Percentiles rank a stretch among this genome's conserved stretches.
phyloP scores from a whole-genome alignment of 2,888 invertebrate species.

The Aleiodes testaceus region DNA sequence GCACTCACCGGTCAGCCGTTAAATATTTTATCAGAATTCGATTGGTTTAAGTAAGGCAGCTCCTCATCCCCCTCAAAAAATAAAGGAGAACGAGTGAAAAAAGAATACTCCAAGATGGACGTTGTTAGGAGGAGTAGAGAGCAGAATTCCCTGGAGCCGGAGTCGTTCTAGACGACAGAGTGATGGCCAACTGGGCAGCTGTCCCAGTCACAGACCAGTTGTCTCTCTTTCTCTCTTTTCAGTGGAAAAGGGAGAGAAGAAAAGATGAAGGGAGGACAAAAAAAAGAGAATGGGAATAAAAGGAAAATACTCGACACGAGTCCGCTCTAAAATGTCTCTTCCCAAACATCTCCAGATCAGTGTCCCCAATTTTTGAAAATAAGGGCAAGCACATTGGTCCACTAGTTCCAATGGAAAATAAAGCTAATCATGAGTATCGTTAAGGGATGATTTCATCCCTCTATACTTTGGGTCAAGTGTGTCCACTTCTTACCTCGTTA shows the following conservation, averaged over 20 bases:
- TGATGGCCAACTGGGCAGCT: constrained; percentile 66
- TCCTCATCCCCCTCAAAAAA: constrained; percentile 37
- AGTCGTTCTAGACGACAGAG: constrained; percentile 46
- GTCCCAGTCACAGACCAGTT: constrained; percentile 61
- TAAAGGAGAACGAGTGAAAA: constrained; percentile 43
- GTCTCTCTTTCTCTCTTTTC: constrained; percentile 42
- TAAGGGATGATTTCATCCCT: constrained; percentile 51
- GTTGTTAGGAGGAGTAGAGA: constrained; percentile 42
- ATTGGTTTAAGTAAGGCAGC: constrained; percentile 64
- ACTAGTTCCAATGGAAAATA: constrained; percentile 58
- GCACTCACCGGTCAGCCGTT: constrained; percentile 58
- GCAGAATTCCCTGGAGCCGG: constrained; percentile 64
- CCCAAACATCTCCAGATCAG: background rate
- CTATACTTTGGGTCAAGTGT: constrained; percentile 39
- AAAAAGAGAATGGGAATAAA: constrained; percentile 12
- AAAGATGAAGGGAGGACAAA: background rate
- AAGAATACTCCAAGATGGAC: constrained; percentile 41
- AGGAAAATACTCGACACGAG: constrained; percentile 37
- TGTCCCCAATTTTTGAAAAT: constrained; percentile 16
- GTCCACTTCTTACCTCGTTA: constrained; percentile 45
- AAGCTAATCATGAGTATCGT: constrained; percentile 62
- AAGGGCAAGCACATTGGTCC: constrained; percentile 4
- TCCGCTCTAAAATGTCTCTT: constrained; percentile 20
- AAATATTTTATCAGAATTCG: constrained; percentile 71
- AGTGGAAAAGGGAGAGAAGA: constrained; percentile 31